Conservation (phyloP, 2,888 invertebrate species). For the Cephus sareptanus region DNA sequence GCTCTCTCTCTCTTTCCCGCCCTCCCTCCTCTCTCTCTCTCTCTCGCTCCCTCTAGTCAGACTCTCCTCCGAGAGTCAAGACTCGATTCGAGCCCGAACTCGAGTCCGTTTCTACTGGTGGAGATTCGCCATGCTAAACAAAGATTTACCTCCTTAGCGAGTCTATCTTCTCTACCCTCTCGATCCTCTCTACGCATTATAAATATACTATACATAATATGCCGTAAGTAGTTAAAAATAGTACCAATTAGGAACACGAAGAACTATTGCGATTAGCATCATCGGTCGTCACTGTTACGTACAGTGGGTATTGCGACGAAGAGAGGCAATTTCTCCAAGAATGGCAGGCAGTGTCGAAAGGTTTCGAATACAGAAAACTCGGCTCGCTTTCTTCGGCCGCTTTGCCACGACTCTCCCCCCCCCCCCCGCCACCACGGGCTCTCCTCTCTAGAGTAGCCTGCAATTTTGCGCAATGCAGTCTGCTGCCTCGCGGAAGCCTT, state of each 20-base stretch:
- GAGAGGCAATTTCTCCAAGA: slow-evolving; percentile 33
- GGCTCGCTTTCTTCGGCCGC: slow-evolving; percentile 39
- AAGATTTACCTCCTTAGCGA: too few species aligned
- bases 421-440: too few species aligned
- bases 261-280: too few species aligned
- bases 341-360: slow-evolving; percentile 15
- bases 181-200: too few species aligned
- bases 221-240: too few species aligned
- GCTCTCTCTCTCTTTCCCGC: slow-evolving; percentile 7
- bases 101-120: too few species aligned
- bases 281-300: too few species aligned
- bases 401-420: neutral
- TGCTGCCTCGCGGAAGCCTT: slow-evolving; percentile 16
- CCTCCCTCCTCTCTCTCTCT: slow-evolving; percentile 14
- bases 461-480: slow-evolving; percentile 58
- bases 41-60: slow-evolving; percentile 20
- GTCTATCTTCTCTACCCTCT: too few species aligned
- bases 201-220: too few species aligned
- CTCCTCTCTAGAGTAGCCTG: slow-evolving; percentile 25
- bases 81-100: slow-evolving; percentile 32
- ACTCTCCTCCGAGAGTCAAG: slow-evolving; percentile 14
- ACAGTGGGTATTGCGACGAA: neutral
- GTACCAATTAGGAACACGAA: too few species aligned
- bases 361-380: slow-evolving; percentile 24
- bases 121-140: too few species aligned